These are phyloP conservation scores for Thamnophis elegans DNA, from an alignment of 2,797 vertebrate genomes.

Conservation along the genomic window DNA sequence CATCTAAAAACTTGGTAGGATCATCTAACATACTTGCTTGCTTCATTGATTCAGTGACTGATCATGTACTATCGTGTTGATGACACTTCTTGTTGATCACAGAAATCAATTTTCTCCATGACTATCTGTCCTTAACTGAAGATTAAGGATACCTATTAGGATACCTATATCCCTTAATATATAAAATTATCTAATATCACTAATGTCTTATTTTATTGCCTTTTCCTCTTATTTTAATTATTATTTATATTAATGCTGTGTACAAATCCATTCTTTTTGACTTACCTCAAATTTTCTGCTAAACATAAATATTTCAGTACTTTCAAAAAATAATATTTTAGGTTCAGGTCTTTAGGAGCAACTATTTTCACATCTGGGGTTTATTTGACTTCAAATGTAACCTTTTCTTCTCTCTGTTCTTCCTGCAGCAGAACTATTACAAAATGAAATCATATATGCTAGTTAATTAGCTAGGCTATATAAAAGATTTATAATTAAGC, in stretches of 20 bases:
- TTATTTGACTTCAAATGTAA: slow-evolving; percentile 11
- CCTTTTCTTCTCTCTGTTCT: background rate
- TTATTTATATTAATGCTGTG: background rate
- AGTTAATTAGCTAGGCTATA: slow-evolving; percentile 32
- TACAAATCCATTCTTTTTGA: background rate
- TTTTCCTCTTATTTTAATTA: background rate
- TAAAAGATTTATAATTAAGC: background rate
- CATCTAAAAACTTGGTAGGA: background rate
- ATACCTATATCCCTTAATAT: background rate
- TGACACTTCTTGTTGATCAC: background rate
- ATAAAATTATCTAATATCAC: background rate
- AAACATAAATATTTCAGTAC: background rate
- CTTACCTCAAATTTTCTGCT: background rate
- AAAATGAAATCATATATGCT: slow-evolving; percentile 10
- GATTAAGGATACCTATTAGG: background rate
- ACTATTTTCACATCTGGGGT: background rate
- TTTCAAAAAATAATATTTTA: background rate
- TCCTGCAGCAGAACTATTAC: slow-evolving; percentile 39
- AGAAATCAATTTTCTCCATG: background rate
- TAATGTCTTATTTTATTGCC: slow-evolving; percentile 6
- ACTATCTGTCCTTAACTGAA: background rate
- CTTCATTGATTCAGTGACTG: background rate
- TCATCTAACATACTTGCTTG: background rate
- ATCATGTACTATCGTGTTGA: background rate
- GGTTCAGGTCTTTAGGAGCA: background rate